Conservation (phyloP, 1,140 invertebrate genomes). For the Orussus abietinus region DNA sequence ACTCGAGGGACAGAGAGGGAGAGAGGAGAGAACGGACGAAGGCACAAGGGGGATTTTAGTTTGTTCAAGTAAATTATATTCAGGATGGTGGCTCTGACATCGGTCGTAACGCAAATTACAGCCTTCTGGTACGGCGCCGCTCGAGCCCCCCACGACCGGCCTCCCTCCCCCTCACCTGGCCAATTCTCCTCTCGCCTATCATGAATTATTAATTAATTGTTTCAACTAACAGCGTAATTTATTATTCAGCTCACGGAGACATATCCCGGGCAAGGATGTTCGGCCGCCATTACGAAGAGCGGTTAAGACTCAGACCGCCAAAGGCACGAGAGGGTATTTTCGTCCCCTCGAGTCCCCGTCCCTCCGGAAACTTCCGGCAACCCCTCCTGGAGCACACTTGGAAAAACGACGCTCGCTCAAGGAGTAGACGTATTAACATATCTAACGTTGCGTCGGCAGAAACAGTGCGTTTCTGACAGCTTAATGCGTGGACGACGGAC, state of each 20-base stretch:
- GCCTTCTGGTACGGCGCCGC: conserved; percentile 25
- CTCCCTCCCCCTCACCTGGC: conserved; percentile 30
- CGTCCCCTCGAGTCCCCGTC: not conserved
- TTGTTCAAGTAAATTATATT: conserved; percentile 55
- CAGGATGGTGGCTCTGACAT: conserved; percentile 41
- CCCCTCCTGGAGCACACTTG: no score
- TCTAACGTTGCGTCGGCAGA: no score
- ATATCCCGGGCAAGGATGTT: not conserved
- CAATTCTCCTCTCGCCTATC: conserved; percentile 48
- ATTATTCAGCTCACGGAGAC: conserved; percentile 47
- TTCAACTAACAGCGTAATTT: conserved; percentile 52
- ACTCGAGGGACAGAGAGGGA: conserved; percentile 21
- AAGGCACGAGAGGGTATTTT: no score
- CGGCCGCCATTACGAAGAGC: not conserved
- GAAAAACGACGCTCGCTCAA: no score
- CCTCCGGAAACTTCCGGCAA: conserved; percentile 1
- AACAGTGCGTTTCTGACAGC: no score
- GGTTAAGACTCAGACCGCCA: no score
- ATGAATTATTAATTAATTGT: conserved; percentile 58
- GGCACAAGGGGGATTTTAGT: conserved; percentile 43
- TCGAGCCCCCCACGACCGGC: not conserved
- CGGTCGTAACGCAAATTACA: conserved; percentile 49
- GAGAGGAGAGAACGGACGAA: no score
- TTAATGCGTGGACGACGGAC: no score
- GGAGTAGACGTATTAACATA: no score